Evolutionary conservation across 2,113 vertebrate genomes (phyloP).

Genomic region (Cygnus buccinator): DNA sequence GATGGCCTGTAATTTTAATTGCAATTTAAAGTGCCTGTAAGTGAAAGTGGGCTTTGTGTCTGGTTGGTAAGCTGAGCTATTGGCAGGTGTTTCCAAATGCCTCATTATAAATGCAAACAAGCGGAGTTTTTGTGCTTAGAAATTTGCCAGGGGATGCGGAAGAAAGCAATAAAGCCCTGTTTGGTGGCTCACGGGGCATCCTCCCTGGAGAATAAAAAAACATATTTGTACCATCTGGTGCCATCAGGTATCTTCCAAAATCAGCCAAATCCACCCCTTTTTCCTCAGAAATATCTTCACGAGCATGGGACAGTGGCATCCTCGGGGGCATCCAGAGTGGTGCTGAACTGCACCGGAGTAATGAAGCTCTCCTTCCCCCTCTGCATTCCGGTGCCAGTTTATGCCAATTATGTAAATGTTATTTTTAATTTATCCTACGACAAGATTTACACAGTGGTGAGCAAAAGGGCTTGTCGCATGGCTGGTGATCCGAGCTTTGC

Average conservation of each 20-base stretch:
- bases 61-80: not conserved
- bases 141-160: conserved; percentile 40
- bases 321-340: not conserved
- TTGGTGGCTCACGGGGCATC: conserved; percentile 41
- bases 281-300: not conserved
- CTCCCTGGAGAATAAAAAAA: not conserved
- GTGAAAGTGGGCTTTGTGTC: not conserved
- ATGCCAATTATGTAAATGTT: not conserved
- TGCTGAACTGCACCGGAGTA: not conserved
- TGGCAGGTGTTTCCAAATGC: conserved; percentile 29
- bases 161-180: conserved; percentile 48
- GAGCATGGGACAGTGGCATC: not conserved
- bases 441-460: not conserved
- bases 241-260: not conserved
- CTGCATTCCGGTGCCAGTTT: not conserved
- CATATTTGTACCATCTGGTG: conserved; percentile 39
- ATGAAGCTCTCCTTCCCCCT: not conserved
- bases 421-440: not conserved
- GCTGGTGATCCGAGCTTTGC: not conserved
- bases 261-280: not conserved
- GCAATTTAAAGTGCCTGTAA: not conserved
- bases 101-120: conserved; percentile 24
- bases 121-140: not conserved
- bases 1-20: not conserved
- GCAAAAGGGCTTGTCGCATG: not conserved